Evolutionary conservation across 2,113 vertebrate genomes (phyloP).

Genomic region (Phyllopteryx taeniolatus): DNA sequence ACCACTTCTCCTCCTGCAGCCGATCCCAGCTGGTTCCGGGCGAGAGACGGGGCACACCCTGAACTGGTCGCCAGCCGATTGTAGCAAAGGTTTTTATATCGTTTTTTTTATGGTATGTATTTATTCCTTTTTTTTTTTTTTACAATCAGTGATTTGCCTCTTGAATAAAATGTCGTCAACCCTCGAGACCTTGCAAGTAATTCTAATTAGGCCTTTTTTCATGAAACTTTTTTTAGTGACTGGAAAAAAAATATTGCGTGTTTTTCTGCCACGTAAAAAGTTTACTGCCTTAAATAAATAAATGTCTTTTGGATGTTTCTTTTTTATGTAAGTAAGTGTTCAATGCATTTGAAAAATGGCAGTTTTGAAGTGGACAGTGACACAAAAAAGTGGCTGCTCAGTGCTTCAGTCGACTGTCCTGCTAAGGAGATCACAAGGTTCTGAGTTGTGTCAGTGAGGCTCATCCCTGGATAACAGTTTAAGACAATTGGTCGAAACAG

Average conservation of each 20-base stretch:
- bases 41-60: no score
- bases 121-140: no score
- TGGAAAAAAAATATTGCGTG: no score
- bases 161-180: background rate
- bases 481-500: constrained; percentile 34
- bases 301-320: background rate
- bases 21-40: no score
- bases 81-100: no score
- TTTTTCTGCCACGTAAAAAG: no score
- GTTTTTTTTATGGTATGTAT: no score
- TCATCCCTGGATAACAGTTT: constrained; percentile 31
- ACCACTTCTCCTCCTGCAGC: no score
- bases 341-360: background rate
- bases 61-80: no score
- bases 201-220: background rate
- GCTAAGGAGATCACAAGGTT: constrained; percentile 34
- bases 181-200: background rate
- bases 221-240: background rate
- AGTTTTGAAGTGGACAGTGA: background rate
- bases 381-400: background rate
- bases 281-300: no score
- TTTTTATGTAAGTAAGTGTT: background rate
- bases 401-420: constrained; percentile 22
- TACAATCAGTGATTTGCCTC: background rate
- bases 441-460: constrained; percentile 3